phyloP scores from a whole-genome alignment of 2,113 vertebrate genomes.

The Girardinichthys multiradiatus region DNA sequence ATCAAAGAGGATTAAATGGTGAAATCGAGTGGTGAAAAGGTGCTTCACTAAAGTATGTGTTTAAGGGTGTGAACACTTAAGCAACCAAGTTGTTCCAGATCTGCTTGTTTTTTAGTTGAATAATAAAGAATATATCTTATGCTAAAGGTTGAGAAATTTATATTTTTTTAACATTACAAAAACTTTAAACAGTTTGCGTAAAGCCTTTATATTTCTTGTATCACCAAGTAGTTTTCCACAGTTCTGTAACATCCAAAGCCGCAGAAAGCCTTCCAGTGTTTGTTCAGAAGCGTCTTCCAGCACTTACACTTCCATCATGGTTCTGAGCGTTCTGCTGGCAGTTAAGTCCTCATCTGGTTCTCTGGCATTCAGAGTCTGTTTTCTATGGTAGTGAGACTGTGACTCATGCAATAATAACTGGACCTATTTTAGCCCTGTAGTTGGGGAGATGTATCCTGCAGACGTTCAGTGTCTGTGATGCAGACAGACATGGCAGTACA shows the following conservation, averaged over 20 bases:
- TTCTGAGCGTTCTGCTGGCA: conserved; percentile 42
- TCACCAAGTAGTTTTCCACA: conserved; percentile 21
- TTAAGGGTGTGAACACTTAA: no score
- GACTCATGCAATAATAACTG: conserved; percentile 50
- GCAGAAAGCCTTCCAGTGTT: conserved; percentile 39
- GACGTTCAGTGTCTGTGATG: conserved; percentile 43
- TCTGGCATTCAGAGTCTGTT: conserved; percentile 41
- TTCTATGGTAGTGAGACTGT: conserved; percentile 39
- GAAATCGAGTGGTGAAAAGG: no score
- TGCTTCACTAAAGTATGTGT: no score
- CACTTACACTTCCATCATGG: conserved; percentile 28
- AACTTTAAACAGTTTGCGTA: background rate
- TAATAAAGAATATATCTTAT: no score
- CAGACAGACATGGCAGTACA: conserved; percentile 45
- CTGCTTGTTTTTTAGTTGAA: no score
- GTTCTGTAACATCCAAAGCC: conserved; percentile 30
- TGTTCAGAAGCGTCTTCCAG: conserved; percentile 30
- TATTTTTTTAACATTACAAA: background rate
- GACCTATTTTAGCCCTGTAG: conserved; percentile 50
- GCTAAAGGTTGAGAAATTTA: no score
- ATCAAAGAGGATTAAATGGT: no score
- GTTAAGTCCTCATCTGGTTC: conserved; percentile 43
- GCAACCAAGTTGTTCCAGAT: no score
- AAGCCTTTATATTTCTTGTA: conserved; percentile 5
- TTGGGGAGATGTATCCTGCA: conserved; percentile 34